Evolutionary conservation across 2,113 vertebrate species (phyloP), one percentile per base, ranked within the genome.

Genomic region (Protomyctophum bolini): DNA sequence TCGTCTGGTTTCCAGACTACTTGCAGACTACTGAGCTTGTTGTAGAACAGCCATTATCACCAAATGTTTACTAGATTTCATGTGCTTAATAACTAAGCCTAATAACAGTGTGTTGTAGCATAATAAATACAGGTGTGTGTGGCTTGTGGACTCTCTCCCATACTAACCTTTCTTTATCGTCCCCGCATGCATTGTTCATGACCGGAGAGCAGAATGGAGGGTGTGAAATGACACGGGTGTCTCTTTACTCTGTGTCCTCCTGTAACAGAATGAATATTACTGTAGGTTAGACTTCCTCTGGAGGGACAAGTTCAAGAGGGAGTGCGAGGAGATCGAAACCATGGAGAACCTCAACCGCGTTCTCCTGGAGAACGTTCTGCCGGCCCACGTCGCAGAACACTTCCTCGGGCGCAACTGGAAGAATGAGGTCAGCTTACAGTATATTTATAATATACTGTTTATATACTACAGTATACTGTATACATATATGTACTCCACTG

Each of bases 261-360:
- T 97, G 92, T 96, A 95, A 96, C 95, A 99, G 97, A 98, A 97
- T 96, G 97, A 98, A 96, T 99, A 99, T 98, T 99, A 99, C 97
- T 99, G 98, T 97, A 98, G 97, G 96, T 98, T 99, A 94, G 98
- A 99, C 93, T 99, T 99, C 94, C 92, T 99, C 65, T 99, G 98
- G 97, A 99, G 98, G 94, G 98, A 98, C 95, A 99, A 99, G 91
- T 99, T 99, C 94, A 98, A 97, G 92, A 98, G 96, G 94, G 97
- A 99, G 87, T 97, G 97, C 10, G 98, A 99, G 91, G 98, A 99
- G 93, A 99, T 98, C 67, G 98, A 99, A 83, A 99, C 97, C 33
- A 99, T 99, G 98, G 98, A 99, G 89, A 99, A 97, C 85, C 92
- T 99, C 62, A 99, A 99, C 86, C 94, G 96, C 0, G 97, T 99